These are phyloP conservation scores for Heptranchias perlo DNA, from an alignment of 2,113 vertebrate species.

Conservation along the genomic window DNA sequence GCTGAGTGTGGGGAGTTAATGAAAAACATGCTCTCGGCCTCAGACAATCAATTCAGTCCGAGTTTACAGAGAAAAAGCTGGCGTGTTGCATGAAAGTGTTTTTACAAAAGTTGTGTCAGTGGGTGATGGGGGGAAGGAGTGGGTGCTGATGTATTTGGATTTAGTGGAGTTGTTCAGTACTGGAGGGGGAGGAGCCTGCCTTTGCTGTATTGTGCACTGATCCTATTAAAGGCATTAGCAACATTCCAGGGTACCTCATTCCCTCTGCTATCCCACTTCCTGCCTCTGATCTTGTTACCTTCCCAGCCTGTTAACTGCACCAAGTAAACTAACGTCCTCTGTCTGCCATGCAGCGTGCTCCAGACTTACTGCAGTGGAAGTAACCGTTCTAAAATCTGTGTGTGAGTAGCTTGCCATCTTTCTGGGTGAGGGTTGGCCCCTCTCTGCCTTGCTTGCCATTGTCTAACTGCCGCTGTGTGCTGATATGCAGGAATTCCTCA, in stretches of 20 bases:
- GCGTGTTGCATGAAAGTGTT: neutral
- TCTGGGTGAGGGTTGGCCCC: neutral
- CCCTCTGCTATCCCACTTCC: neutral
- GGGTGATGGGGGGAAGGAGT: neutral
- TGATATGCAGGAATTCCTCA: neutral
- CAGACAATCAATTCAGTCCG: too few species aligned
- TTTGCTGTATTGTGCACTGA: slow-evolving; percentile 25
- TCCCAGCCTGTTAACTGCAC: neutral
- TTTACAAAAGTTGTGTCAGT: neutral
- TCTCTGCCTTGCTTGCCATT: neutral
- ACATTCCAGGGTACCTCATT: slow-evolving; percentile 28
- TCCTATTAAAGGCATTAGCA: slow-evolving; percentile 37
- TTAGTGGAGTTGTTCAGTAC: neutral
- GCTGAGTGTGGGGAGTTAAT: slow-evolving; percentile 5
- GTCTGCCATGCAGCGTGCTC: neutral
- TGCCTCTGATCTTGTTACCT: neutral
- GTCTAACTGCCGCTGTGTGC: neutral
- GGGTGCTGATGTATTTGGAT: slow-evolving; percentile 1
- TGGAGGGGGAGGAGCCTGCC: slow-evolving; percentile 12
- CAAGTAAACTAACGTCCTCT: neutral
- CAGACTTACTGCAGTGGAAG: neutral
- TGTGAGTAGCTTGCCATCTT: neutral
- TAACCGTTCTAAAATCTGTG: neutral
- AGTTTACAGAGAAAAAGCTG: neutral
- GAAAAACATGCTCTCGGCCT: neutral